phyloP scores from a whole-genome alignment of 2,113 vertebrate species.

The Lepus europaeus region DNA sequence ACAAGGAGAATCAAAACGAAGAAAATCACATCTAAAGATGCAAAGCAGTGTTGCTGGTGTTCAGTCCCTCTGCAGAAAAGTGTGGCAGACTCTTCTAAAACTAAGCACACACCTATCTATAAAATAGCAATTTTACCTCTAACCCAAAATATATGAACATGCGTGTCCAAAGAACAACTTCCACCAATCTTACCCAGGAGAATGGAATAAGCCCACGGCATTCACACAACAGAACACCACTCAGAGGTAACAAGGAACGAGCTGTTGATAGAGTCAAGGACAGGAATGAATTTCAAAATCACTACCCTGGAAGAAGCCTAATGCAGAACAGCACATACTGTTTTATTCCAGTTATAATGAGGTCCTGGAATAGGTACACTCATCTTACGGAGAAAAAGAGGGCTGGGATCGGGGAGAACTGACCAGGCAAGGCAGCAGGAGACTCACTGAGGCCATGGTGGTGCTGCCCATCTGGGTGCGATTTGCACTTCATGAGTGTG shows the following conservation, averaged over 20 bases:
- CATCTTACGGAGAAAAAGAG: neutral
- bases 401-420: neutral
- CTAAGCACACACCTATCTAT: neutral
- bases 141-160: neutral
- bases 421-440: neutral
- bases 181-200: neutral
- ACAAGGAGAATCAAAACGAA: neutral
- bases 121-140: neutral
- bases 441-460: neutral
- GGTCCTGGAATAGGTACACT: neutral
- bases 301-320: neutral
- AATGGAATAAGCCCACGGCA: neutral
- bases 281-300: neutral
- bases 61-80: neutral
- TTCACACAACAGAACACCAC: neutral
- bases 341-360: neutral
- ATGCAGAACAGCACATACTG: neutral
- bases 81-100: conserved; percentile 5
- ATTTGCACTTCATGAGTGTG: neutral
- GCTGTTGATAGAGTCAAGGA: neutral
- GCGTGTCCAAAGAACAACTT: neutral
- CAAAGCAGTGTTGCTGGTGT: neutral
- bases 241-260: neutral
- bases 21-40: neutral
- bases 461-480: neutral